A percentile compares a stretch with the other conserved stretches of the same genome.
Evolutionary conservation across 30 jellyfish, hydroid and myxozoan species (phyloP).

Genomic region (Sanderia malayensis): DNA sequence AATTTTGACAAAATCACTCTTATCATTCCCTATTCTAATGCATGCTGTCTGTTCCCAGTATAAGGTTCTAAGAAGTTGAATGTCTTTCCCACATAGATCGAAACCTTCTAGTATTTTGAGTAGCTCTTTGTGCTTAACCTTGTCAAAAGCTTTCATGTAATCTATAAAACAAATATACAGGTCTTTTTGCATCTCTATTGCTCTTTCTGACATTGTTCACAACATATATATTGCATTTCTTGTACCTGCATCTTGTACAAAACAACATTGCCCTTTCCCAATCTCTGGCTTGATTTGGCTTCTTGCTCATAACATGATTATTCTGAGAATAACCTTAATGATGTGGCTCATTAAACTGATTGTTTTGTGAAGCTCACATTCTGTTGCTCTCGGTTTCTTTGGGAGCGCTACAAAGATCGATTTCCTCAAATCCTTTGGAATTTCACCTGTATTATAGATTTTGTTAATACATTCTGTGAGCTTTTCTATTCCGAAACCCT

Average conservation of each 20-base stretch:
- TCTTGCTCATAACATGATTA: conserved; percentile 2
- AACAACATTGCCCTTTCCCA: conserved; percentile 13
- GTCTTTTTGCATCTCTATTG: conserved; percentile 9
- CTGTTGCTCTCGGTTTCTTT: conserved; percentile 26
- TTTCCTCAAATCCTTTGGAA: conserved; percentile 8
- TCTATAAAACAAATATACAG: conserved; percentile 18
- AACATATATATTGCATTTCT: conserved; percentile 18
- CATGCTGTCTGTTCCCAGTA: conserved; percentile 24
- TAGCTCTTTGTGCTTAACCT: conserved; percentile 13
- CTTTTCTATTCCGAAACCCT: background rate
- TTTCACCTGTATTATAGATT: conserved; percentile 8
- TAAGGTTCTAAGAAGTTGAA: conserved; percentile 4
- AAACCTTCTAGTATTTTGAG: background rate
- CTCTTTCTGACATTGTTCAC: conserved; percentile 12
- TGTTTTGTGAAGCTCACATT: conserved; percentile 22
- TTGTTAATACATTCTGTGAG: background rate
- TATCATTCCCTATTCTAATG: conserved; percentile 13
- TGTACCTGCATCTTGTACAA: conserved; percentile 16
- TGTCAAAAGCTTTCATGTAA: conserved; percentile 20
- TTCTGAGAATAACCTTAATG: conserved; percentile 5
- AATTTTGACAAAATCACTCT: background rate
- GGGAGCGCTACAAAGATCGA: conserved; percentile 18
- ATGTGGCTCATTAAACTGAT: conserved; percentile 34
- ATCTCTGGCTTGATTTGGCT: background rate
- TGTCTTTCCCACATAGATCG: conserved; percentile 6